Conservation (phyloP, 2,888 invertebrate species). For the Dione juno region DNA sequence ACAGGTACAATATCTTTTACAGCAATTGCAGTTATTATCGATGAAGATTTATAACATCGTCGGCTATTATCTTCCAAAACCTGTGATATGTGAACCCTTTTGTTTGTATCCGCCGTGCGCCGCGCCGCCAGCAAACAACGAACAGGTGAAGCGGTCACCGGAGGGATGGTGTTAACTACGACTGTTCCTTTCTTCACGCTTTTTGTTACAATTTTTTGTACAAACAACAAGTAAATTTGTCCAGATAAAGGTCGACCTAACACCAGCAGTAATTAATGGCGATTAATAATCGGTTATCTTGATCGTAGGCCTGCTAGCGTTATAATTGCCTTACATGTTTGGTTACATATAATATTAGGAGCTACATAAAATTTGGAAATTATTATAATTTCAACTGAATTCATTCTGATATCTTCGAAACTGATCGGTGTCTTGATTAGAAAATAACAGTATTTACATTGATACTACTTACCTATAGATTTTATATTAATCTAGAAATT, state of each 20-base stretch:
- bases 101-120: conserved; percentile 73
- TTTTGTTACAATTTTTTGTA: conserved; percentile 75
- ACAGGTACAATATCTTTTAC: conserved; percentile 66
- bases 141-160: conserved; percentile 75
- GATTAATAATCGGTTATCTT: conserved; percentile 83
- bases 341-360: conserved; percentile 46
- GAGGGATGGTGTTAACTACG: conserved; percentile 58
- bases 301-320: conserved; percentile 70
- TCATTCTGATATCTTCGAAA: conserved; percentile 29
- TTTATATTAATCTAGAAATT: neutral
- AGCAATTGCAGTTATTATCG: conserved; percentile 79
- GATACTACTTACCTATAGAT: neutral
- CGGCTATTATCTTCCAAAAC: conserved; percentile 74
- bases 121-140: conserved; percentile 78
- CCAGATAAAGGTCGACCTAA: conserved; percentile 81
- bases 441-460: conserved; percentile 8
- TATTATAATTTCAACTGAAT: conserved; percentile 36
- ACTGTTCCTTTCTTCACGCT: conserved; percentile 78
- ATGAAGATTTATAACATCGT: conserved; percentile 73
- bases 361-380: conserved; percentile 39
- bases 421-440: conserved; percentile 6
- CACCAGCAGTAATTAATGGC: conserved; percentile 83
- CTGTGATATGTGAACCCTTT: conserved; percentile 83
- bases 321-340: conserved; percentile 65
- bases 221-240: conserved; percentile 72